A percentile compares a stretch with the other conserved stretches of the same genome.
phyloP scores from a whole-genome alignment of 2,888 invertebrate genomes.

The Tetranychus piercei region DNA sequence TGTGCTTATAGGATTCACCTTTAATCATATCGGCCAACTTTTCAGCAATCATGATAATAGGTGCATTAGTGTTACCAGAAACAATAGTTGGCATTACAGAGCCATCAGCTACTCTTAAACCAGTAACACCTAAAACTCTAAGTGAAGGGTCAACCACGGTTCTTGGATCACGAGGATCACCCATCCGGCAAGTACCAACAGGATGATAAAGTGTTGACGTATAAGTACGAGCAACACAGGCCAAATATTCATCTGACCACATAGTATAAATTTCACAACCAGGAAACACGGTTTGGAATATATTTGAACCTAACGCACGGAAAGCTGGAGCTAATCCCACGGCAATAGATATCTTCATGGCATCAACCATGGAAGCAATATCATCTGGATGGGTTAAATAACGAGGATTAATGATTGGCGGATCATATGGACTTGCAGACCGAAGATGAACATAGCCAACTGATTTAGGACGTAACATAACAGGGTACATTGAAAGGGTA shows the following conservation, averaged over 20 bases:
- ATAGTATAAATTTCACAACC: slow-evolving; percentile 43
- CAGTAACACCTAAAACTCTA: slow-evolving; percentile 43
- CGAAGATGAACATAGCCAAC: slow-evolving; percentile 26
- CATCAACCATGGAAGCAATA: slow-evolving; percentile 55
- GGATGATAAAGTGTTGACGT: slow-evolving; percentile 28
- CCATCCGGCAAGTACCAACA: slow-evolving; percentile 28
- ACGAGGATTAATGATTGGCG: slow-evolving; percentile 74
- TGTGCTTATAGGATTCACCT: background rate
- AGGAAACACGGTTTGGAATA: slow-evolving; percentile 56
- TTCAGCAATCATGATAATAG: slow-evolving; percentile 76
- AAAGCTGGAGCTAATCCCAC: slow-evolving; percentile 58
- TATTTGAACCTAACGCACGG: slow-evolving; percentile 54
- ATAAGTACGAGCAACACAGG: slow-evolving; percentile 27
- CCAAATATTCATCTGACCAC: slow-evolving; percentile 27
- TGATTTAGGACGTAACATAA: slow-evolving; percentile 26
- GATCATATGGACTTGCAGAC: slow-evolving; percentile 55
- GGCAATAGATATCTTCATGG: slow-evolving; percentile 49
- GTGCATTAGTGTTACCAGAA: slow-evolving; percentile 74
- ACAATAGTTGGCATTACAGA: slow-evolving; percentile 72
- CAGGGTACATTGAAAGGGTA: slow-evolving; percentile 27
- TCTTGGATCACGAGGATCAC: slow-evolving; percentile 25
- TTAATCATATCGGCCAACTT: slow-evolving; percentile 36
- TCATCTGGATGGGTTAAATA: slow-evolving; percentile 66
- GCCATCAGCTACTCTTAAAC: slow-evolving; percentile 65
- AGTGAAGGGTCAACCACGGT: slow-evolving; percentile 28